Base-by-base conservation (phyloP, 2,113 vertebrate genomes). In the Xerus inauris region DNA sequence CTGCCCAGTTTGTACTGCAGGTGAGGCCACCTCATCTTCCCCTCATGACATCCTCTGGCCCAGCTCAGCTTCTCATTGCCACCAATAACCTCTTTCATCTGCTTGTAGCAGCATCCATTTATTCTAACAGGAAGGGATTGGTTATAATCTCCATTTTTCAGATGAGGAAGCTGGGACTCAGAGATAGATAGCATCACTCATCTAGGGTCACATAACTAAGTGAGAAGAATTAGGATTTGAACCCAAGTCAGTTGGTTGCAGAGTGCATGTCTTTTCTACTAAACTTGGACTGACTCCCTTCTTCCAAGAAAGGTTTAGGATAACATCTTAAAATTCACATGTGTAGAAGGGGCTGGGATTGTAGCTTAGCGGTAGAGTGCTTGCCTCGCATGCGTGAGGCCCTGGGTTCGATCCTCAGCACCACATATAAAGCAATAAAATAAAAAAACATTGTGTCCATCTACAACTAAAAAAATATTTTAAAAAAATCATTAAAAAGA, bases 1-100 rank as follows among this genome's bases (percentile, higher is more conserved):
- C 99, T 30, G 99, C 99, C 62, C 89, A 99, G 97, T 99, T 99
- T 45, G 98, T 99, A 0, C 98, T 99, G 75, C 99, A 99, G 89
- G 99, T 99, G 97, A 99, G 99, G 97, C 47, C 40, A 67, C 45
- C n/a, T 80, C 59, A 10, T 51, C 59, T 9, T 71, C 59, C 13
- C n/a, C 6, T 80, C 12, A 0, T 62, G 28, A 22, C 11, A 40
- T 30, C 54, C 71, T 49, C 6, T 40, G 59, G 5, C 76, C 77
- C 35, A 5, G 13, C 40, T 75, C 30, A 28, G 47, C 22, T 24
- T 54, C 40, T 72, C 32, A 1, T 45, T 64, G 49, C 38, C 65
- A 57, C 19, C n/a, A 28, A 20, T 51, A 73, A 72, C 20, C 32
- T 69, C 81, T 75, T 40, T 17, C 5, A 51, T 35, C 64, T 65